Conservation (phyloP, 1,140 invertebrate species). For the Anastrepha obliqua region DNA sequence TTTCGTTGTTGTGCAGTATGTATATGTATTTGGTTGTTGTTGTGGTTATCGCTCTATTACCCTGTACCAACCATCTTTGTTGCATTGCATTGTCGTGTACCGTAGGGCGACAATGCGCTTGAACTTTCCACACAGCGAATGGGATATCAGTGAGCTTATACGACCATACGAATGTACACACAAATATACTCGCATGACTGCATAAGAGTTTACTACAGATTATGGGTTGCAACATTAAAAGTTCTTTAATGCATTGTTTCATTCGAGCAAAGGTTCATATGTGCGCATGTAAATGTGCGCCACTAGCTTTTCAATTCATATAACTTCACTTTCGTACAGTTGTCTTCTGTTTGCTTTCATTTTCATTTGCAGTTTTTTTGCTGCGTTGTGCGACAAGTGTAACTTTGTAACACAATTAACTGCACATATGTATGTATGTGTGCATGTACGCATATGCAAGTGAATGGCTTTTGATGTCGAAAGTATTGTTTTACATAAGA, state of each 20-base stretch:
- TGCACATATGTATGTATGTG: not conserved
- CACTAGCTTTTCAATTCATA: not conserved
- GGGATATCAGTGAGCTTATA: not conserved
- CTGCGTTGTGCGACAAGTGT: not conserved
- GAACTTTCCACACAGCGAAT: slow-evolving; percentile 20
- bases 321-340: slow-evolving; percentile 17
- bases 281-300: too few species aligned
- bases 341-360: not conserved
- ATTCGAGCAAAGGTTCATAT: not conserved
- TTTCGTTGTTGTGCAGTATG: not conserved
- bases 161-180: not conserved
- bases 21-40: not conserved
- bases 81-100: slow-evolving; percentile 17
- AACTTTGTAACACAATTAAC: not conserved
- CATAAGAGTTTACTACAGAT: not conserved
- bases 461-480: not conserved
- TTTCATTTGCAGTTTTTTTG: not conserved
- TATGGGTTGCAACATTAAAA: not conserved
- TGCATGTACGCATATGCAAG: not conserved
- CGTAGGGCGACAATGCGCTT: slow-evolving; percentile 44
- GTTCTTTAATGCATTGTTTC: not conserved
- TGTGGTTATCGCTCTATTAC: not conserved
- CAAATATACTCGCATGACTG: not conserved
- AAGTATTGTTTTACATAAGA: not conserved
- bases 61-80: not conserved